A percentile compares a stretch with the other conserved stretches of the same genome.
Conservation (phyloP, 2,888 invertebrate genomes). For the Cheilosia soror region DNA sequence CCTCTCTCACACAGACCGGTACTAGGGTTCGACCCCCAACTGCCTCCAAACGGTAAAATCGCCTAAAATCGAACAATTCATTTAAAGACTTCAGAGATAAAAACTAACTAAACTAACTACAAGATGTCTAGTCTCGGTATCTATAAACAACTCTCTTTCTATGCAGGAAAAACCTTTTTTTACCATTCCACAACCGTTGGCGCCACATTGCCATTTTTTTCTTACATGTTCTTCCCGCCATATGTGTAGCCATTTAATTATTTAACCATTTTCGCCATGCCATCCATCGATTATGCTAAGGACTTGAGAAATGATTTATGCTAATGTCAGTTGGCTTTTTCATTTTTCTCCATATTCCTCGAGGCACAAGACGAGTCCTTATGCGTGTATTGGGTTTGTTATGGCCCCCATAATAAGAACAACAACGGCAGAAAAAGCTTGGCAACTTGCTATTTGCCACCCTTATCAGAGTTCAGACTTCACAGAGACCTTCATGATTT, state of each 20-base stretch:
- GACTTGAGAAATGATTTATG: constrained; percentile 66
- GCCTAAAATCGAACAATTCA: not conserved
- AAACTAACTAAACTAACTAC: too few species aligned
- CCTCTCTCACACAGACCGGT: not conserved
- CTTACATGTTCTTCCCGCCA: constrained; percentile 1
- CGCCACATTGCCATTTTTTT: constrained; percentile 40
- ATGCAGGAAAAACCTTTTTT: not conserved
- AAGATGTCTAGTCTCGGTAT: not conserved
- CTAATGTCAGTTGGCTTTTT: constrained; percentile 50
- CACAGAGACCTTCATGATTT: constrained; percentile 27
- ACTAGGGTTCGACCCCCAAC: not conserved
- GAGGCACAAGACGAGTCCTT: not conserved
- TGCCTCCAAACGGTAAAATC: not conserved
- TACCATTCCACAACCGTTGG: constrained; percentile 26
- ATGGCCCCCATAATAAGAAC: not conserved
- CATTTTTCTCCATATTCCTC: constrained; percentile 3
- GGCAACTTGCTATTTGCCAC: constrained; percentile 43
- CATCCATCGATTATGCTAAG: constrained; percentile 66
- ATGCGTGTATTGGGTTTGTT: not conserved
- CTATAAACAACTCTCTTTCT: not conserved
- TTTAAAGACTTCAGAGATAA: not conserved
- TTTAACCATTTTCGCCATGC: constrained; percentile 58
- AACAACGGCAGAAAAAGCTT: constrained; percentile 9
- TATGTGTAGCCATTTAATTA: constrained; percentile 57
- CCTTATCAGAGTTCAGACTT: constrained; percentile 28